A percentile compares a stretch with the other conserved stretches of the same genome.
Conservation (phyloP, 2,888 invertebrate genomes). For the Lepas anatifera region DNA sequence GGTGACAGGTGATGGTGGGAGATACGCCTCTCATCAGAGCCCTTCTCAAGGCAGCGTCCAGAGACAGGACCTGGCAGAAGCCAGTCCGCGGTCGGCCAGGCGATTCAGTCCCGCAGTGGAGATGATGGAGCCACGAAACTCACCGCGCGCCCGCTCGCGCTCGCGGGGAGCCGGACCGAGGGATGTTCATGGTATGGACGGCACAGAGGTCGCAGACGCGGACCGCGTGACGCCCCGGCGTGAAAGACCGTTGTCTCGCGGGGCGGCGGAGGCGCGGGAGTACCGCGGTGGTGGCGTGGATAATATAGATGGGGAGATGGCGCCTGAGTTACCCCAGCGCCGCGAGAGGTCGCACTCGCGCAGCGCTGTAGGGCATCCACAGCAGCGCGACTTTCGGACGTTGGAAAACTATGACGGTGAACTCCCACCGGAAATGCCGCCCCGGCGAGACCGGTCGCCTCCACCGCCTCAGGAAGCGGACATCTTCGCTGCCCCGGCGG, state of each 20-base stretch:
- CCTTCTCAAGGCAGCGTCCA: not conserved
- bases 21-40: not conserved
- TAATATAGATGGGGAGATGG: too few relatives aligned
- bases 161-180: constrained; percentile 42
- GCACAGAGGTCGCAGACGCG: not conserved
- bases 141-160: constrained; percentile 45
- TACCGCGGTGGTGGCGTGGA: not conserved
- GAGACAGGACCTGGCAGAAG: not conserved
- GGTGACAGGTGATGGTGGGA: not conserved
- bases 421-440: too few relatives aligned
- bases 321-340: too few relatives aligned
- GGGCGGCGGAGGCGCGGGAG: too few relatives aligned
- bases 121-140: constrained; percentile 19
- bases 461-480: constrained; percentile 32
- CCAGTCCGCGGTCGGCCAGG: not conserved
- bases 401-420: too few relatives aligned
- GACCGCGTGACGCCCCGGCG: not conserved
- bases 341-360: not conserved
- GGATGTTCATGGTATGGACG: constrained; percentile 24
- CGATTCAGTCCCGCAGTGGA: not conserved
- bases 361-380: too few relatives aligned
- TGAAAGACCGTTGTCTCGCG: too few relatives aligned
- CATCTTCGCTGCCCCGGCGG: constrained; percentile 37
- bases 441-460: constrained; percentile 39
- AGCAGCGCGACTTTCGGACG: too few relatives aligned